phyloP scores from a whole-genome alignment of 2,113 vertebrate genomes.

The Cephalopterus ornatus region DNA sequence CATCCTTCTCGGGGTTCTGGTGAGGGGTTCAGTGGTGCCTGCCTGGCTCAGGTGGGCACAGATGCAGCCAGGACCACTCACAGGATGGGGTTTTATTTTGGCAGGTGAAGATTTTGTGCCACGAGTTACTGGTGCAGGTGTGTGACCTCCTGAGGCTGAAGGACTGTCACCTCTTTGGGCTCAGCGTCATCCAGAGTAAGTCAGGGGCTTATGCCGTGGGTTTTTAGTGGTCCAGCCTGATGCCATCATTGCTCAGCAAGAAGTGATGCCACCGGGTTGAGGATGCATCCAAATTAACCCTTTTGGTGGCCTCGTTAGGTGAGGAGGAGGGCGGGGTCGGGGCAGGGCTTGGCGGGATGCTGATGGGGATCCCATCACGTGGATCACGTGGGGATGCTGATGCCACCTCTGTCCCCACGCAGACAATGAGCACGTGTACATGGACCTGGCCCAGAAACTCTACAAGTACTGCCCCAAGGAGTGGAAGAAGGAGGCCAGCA shows the following conservation, averaged over 20 bases:
- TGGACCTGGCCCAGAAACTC: slow-evolving; percentile 96
- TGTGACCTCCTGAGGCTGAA: slow-evolving; percentile 95
- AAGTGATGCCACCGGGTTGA: rapidly evolving
- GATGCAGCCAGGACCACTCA: not conserved
- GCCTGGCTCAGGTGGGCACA: not conserved
- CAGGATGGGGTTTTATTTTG: not conserved
- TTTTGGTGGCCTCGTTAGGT: not conserved
- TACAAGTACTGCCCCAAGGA: slow-evolving; percentile 99
- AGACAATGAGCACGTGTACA: slow-evolving; percentile 99
- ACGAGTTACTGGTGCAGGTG: slow-evolving; percentile 92
- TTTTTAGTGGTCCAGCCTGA: not conserved
- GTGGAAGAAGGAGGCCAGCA: slow-evolving; percentile 98
- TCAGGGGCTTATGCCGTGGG: rapidly evolving
- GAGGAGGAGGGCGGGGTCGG: rapidly evolving
- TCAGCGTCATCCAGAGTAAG: slow-evolving; percentile 98
- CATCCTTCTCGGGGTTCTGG: rapidly evolving
- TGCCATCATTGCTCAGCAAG: not conserved
- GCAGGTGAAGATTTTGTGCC: slow-evolving; percentile 95
- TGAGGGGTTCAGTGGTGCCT: rapidly evolving
- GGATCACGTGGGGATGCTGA: not conserved
- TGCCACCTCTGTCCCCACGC: not conserved
- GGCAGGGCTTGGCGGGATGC: not conserved
- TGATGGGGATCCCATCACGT: too few relatives aligned
- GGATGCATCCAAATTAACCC: not conserved
- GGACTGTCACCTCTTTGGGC: slow-evolving; percentile 96